These are phyloP conservation scores for Rallus crepitans DNA, from an alignment of 2,797 vertebrate genomes.

Conservation along the genomic window DNA sequence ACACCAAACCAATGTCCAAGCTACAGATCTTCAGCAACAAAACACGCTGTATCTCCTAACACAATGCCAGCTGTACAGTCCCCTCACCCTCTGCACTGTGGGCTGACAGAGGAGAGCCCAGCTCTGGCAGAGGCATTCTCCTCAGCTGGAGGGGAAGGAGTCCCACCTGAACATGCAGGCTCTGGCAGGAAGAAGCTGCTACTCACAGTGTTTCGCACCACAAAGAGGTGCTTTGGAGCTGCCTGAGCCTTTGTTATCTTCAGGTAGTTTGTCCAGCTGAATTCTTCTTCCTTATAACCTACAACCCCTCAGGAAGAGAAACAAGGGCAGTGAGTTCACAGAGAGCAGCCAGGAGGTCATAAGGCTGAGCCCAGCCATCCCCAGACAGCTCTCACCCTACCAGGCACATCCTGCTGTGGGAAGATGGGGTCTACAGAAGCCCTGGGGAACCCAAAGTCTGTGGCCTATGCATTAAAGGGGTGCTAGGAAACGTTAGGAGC, in stretches of 20 bases:
- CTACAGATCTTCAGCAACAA: neutral
- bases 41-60: neutral
- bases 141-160: neutral
- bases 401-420: neutral
- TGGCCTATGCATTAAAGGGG: neutral
- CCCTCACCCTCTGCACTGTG: neutral
- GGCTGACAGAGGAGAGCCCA: neutral
- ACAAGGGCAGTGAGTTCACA: slow-evolving; percentile 8
- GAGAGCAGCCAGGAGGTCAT: neutral
- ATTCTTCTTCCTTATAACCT: slow-evolving; percentile 99
- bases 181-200: neutral
- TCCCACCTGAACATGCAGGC: neutral
- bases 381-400: neutral
- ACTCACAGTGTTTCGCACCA: slow-evolving; percentile 89
- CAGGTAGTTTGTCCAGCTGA: slow-evolving; percentile 95
- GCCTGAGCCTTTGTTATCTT: slow-evolving; percentile 94
- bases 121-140: neutral
- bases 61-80: neutral
- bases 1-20: neutral
- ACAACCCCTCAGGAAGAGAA: slow-evolving; percentile 72
- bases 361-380: neutral
- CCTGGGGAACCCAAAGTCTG: neutral
- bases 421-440: neutral
- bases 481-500: neutral
- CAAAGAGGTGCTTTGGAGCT: slow-evolving; percentile 92